Percentiles rank a stretch among this genome's conserved stretches.
These are phyloP conservation scores for Ormyrus thymus DNA, from an alignment of 2,888 invertebrate genomes.

Conservation along the genomic window DNA sequence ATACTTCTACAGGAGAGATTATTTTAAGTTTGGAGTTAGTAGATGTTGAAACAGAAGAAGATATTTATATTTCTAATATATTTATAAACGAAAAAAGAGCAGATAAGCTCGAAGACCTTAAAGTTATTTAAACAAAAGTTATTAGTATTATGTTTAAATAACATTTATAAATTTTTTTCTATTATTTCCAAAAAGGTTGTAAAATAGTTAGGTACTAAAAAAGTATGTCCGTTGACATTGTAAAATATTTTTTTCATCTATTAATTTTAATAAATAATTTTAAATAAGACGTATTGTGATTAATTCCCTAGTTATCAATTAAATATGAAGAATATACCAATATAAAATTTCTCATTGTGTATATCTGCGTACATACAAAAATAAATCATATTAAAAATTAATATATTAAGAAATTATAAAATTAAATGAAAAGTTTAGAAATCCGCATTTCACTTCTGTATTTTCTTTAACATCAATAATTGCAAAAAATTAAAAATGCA, in stretches of 20 bases:
- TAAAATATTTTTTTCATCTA: slow-evolving; percentile 43
- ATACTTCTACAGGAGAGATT: slow-evolving; percentile 79
- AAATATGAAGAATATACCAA: no score
- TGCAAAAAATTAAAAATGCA: no score
- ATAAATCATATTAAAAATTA: no score
- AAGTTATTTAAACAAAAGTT: slow-evolving; percentile 11
- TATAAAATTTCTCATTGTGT: no score
- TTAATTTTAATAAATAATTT: slow-evolving; percentile 45
- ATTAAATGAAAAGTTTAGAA: no score
- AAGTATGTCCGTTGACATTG: slow-evolving; percentile 11
- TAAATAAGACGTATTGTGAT: no score
- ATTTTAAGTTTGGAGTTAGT: slow-evolving; percentile 81
- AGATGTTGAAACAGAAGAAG: slow-evolving; percentile 81
- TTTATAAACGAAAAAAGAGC: slow-evolving; percentile 53
- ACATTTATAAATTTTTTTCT: slow-evolving; percentile 32
- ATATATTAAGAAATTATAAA: no score
- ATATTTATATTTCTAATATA: slow-evolving; percentile 63
- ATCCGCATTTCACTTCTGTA: no score
- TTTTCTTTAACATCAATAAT: no score
- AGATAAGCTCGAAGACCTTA: slow-evolving; percentile 25
- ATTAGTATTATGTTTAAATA: slow-evolving; percentile 42
- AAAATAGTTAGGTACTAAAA: not conserved
- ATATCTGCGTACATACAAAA: no score
- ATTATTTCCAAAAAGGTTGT: slow-evolving; percentile 21
- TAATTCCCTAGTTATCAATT: no score